Evolutionary conservation across 2,113 vertebrate genomes (phyloP), one percentile per base, ranked within the genome.

Genomic region (Hydropotes inermis): DNA sequence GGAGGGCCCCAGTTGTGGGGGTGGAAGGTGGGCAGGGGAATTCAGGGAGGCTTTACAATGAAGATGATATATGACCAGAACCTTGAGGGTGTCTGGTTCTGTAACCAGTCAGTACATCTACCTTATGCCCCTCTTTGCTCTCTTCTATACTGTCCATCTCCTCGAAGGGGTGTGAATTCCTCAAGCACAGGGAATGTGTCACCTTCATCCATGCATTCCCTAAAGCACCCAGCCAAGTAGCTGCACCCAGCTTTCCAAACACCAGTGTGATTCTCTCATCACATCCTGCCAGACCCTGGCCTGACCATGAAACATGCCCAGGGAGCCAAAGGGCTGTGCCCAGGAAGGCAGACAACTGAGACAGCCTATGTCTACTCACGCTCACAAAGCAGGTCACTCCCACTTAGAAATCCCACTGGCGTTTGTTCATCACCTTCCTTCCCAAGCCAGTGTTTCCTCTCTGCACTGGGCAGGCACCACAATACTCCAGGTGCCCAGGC

Each of bases 401-500:
- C 25, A 84, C n/a, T 52, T 84, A 78, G 55, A 88, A 84, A 67
- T 21, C 39, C 45, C 55, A 57, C 50, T 2, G 0, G 7, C 6
- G 27, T 61, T 52, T 33, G 4, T 15, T 64, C 3, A 16, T 55
- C 43, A 43, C 21, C 50, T 60, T 93, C 81, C 45, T 61, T 60
- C 55, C 57, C 83, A 88, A 43, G 43, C 33, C 60, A 86, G 14
- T 5, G 25, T 82, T 58, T 39, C 52, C n/a, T 54, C 10, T 25
- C 45, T 61, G 64, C 30, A 14, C 43, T 27, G 30, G 89, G 60
- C 52, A 33, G 61, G 52, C 52, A 52, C 36, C 39, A 4, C 8
- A 0, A 6, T 50, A 36, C 55, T 33, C 74, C 28, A 16, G 83
- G 76, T 36, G 7, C 19, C 82, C 0, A 0, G 15, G 54, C 45